Conservation (phyloP, 2,888 invertebrate species). For the Synergus laeviventris region DNA sequence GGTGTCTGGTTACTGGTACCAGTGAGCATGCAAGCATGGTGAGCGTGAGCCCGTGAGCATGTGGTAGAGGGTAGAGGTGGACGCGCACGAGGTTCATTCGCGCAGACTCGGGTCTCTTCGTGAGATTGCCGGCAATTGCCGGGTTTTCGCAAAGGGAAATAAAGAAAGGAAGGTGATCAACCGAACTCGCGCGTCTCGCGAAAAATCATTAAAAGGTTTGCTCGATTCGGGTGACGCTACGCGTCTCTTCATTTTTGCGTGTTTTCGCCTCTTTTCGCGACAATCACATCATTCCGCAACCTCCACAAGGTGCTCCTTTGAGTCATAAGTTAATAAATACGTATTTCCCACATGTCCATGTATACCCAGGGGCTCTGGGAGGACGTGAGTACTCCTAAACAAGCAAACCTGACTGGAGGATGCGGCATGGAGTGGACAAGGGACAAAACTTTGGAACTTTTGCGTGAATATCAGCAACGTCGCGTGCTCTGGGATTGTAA, state of each 20-base stretch:
- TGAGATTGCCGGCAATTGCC: slow-evolving; percentile 55
- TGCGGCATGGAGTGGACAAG: slow-evolving; percentile 65
- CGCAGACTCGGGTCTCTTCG: slow-evolving; percentile 66
- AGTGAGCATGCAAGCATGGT: not conserved
- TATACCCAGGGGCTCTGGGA: slow-evolving; percentile 54
- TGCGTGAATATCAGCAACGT: slow-evolving; percentile 64
- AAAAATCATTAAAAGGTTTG: slow-evolving; percentile 69
- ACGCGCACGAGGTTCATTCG: slow-evolving; percentile 51
- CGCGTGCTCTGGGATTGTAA: slow-evolving; percentile 68
- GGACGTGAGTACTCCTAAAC: slow-evolving; percentile 14
- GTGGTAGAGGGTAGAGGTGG: not conserved
- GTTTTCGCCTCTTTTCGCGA: not conserved
- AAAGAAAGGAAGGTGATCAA: slow-evolving; percentile 61
- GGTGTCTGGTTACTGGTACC: too few relatives aligned
- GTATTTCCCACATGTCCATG: slow-evolving; percentile 51
- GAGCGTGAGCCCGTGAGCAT: not conserved
- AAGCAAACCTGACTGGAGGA: slow-evolving; percentile 4
- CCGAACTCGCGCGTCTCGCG: slow-evolving; percentile 59
- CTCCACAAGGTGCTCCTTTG: not conserved
- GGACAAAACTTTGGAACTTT: slow-evolving; percentile 64
- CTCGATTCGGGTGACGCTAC: slow-evolving; percentile 30
- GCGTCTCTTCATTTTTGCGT: not conserved
- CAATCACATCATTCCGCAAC: not conserved
- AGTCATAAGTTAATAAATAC: not conserved
- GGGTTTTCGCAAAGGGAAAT: slow-evolving; percentile 62